Evolutionary conservation across 2,888 invertebrate genomes (phyloP).

Genomic region (Sarcophaga subvicina): DNA sequence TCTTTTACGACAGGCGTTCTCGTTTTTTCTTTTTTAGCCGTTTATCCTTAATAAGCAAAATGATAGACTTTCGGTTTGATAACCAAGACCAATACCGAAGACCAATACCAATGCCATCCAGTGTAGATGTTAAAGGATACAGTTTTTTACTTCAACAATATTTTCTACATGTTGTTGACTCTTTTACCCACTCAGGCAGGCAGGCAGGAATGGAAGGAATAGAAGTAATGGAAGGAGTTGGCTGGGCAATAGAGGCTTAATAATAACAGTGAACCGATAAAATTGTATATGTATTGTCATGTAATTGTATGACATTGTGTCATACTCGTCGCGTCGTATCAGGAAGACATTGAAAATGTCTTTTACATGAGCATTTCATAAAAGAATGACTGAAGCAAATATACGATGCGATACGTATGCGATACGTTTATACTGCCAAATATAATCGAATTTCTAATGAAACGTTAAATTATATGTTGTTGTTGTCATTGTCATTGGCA

Average conservation of each 20-base stretch:
- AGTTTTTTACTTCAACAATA: constrained; percentile 26
- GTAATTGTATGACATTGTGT: constrained; percentile 65
- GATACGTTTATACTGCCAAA: constrained; percentile 71
- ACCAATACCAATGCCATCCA: constrained; percentile 13
- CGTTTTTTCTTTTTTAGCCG: constrained; percentile 1
- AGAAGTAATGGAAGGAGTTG: background rate
- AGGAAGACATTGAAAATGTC: constrained; percentile 56
- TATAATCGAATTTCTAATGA: constrained; percentile 79
- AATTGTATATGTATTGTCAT: constrained; percentile 59
- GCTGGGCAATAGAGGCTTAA: constrained; percentile 6
- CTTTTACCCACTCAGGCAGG: background rate
- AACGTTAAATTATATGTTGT: constrained; percentile 77
- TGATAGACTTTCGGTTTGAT: constrained; percentile 60
- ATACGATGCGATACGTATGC: constrained; percentile 70
- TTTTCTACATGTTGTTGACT: constrained; percentile 46
- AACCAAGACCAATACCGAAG: too few species aligned
- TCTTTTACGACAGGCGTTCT: background rate
- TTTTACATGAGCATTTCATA: constrained; percentile 29
- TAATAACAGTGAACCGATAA: constrained; percentile 42
- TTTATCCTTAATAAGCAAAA: constrained; percentile 61
- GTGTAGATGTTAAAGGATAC: constrained; percentile 59
- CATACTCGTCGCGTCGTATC: constrained; percentile 40
- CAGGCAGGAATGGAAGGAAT: background rate
- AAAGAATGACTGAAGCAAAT: background rate
- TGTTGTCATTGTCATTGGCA: constrained; percentile 56